Conservation (phyloP, 2,797 vertebrate species). For the Okamejei kenojei region DNA sequence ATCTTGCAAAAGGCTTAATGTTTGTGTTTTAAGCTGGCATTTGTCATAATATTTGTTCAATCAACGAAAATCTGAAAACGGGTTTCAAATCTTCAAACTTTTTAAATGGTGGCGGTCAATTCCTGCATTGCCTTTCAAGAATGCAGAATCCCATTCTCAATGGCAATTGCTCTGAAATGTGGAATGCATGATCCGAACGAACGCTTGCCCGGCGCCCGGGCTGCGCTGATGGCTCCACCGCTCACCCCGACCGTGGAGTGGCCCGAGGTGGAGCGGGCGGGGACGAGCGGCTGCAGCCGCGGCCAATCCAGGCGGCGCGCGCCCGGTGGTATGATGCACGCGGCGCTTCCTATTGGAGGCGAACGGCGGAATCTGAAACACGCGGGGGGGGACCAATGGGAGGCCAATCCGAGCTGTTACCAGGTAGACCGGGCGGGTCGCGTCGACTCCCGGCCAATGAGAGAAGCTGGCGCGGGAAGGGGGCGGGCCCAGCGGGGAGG, state of each 20-base stretch:
- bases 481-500: not conserved
- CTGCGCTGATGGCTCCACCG: not conserved
- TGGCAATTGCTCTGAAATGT: not conserved
- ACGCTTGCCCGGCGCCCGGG: not conserved
- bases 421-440: too few relatives aligned
- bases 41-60: not conserved
- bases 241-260: too few relatives aligned
- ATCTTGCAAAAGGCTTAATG: not conserved
- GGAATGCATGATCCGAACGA: not conserved
- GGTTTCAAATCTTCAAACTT: not conserved
- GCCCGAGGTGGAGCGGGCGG: not conserved
- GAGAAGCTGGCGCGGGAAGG: not conserved
- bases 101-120: not conserved
- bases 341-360: not conserved
- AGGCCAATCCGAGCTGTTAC: too few relatives aligned
- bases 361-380: not conserved
- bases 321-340: not conserved
- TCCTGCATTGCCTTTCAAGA: not conserved
- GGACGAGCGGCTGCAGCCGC: not conserved
- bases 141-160: too few relatives aligned
- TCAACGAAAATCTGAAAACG: too few relatives aligned
- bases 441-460: not conserved
- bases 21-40: not conserved
- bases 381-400: not conserved
- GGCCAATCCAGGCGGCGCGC: not conserved